Base-by-base conservation (phyloP, 1,140 invertebrate species). In the Nixonia krombeini region DNA sequence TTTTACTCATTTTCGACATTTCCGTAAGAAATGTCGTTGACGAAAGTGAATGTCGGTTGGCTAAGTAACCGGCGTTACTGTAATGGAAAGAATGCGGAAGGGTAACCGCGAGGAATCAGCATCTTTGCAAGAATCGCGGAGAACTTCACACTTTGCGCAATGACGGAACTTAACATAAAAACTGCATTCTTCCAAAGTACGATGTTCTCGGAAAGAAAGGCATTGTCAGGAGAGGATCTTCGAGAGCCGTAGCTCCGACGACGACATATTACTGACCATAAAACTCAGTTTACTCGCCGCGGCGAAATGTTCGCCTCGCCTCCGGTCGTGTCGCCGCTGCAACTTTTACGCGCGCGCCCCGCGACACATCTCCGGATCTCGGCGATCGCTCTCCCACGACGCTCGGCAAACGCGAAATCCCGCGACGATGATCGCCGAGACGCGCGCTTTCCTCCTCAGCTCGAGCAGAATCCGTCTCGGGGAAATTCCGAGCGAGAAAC, bases 351-450 rank as follows among this genome's bases (percentile, higher is more conserved):
- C 65, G 47, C 53, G 42, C 33, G 52, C 25, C 57, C 58, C 58
- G 57, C 55, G 65, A 63, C 58, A 53, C 53, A 63, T 68, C 65
- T 62, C 57, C 45, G 65, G 38, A 69, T 63, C 65, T 41, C 12
- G 42, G 47, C 55, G 49, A 56, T 58, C 58, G 65, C 62, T 62
- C 65, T 51, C 56, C 45, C 18, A 67, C 56, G 37, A 51, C 25
- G 33, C 64, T 67, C 41, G 35, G 47, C 41, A 61, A 68, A 68
- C 64, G 64, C 52, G 57, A 68, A 57, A 68, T 52, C 64, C 45
- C 52, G 52, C 57, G 35, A 13, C 23, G 40, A 25, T 25, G 28
- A 42, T 7, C 46, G 21, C 40, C 16, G 45, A 45, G 55, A 56
- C 40, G 26, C 44, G 41, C 55, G 50, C 45, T 59, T 68, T 62